Evolutionary conservation across 1,140 invertebrate species (phyloP).

Genomic region (Drepana arcuata): DNA sequence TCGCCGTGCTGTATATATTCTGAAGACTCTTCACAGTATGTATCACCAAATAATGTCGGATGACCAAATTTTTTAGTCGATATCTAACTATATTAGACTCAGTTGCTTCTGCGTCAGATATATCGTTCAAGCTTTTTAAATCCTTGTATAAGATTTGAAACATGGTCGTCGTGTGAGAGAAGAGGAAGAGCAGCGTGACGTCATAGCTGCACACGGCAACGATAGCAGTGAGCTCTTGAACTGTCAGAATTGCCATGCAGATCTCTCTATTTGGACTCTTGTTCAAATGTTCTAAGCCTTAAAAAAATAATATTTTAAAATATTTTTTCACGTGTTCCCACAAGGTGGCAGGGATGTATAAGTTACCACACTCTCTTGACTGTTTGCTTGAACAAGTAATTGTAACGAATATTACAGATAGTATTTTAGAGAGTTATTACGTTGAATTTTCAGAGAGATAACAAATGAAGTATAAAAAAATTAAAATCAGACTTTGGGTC

Average conservation of each 20-base stretch:
- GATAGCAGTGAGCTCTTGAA: slow-evolving; percentile 18
- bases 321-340: too few species aligned
- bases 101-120: not conserved
- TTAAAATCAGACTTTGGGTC: too few species aligned
- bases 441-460: too few species aligned
- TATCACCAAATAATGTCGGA: slow-evolving; percentile 14
- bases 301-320: slow-evolving; percentile 1
- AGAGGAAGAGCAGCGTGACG: slow-evolving; percentile 16
- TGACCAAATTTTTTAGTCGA: slow-evolving; percentile 12
- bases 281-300: slow-evolving; percentile 16
- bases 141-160: slow-evolving; percentile 20
- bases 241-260: slow-evolving; percentile 13
- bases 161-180: slow-evolving; percentile 22
- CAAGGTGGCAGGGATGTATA: too few species aligned
- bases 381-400: not conserved
- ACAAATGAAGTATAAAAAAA: too few species aligned
- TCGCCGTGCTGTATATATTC: slow-evolving; percentile 14
- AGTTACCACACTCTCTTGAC: not conserved
- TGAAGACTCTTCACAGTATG: slow-evolving; percentile 20
- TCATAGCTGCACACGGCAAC: slow-evolving; percentile 14
- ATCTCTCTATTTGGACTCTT: slow-evolving; percentile 11
- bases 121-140: slow-evolving; percentile 8
- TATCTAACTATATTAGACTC: slow-evolving; percentile 4
- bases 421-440: not conserved
- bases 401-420: not conserved